Evolutionary conservation across 1,140 invertebrate species (phyloP).

Genomic region (Papilio xuthus): DNA sequence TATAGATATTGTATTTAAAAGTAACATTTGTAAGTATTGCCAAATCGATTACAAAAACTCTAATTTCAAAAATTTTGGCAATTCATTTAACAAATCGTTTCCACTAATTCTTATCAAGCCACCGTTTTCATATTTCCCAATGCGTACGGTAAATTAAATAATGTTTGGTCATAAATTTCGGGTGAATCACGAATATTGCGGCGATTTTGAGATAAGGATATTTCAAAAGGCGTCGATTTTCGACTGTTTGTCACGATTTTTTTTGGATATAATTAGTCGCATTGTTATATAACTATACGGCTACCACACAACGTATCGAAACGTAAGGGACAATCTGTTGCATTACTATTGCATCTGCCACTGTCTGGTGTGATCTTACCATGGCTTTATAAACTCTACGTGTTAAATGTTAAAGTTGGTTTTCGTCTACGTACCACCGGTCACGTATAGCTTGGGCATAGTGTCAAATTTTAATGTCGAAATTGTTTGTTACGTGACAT

Average conservation of each 20-base stretch:
- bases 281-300: slow-evolving; percentile 73
- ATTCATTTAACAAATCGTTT: slow-evolving; percentile 7
- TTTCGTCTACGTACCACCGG: slow-evolving; percentile 48
- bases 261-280: slow-evolving; percentile 64
- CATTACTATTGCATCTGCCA: slow-evolving; percentile 69
- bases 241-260: slow-evolving; percentile 59
- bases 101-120: slow-evolving; percentile 13
- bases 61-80: not conserved
- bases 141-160: slow-evolving; percentile 38
- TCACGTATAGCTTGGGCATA: slow-evolving; percentile 65
- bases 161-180: slow-evolving; percentile 46
- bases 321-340: slow-evolving; percentile 57
- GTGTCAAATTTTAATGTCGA: slow-evolving; percentile 78
- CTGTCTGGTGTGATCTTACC: slow-evolving; percentile 17
- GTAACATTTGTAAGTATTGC: not conserved
- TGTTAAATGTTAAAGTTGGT: slow-evolving; percentile 47
- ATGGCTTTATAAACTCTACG: slow-evolving; percentile 46
- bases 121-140: slow-evolving; percentile 22
- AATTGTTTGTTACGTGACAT: slow-evolving; percentile 72
- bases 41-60: not conserved
- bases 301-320: slow-evolving; percentile 48
- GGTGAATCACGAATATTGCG: slow-evolving; percentile 43
- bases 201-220: slow-evolving; percentile 54
- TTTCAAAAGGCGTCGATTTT: slow-evolving; percentile 62
- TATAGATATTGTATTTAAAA: not conserved